Conservation (phyloP, 2,888 invertebrate genomes). For the Meta bourneti region DNA sequence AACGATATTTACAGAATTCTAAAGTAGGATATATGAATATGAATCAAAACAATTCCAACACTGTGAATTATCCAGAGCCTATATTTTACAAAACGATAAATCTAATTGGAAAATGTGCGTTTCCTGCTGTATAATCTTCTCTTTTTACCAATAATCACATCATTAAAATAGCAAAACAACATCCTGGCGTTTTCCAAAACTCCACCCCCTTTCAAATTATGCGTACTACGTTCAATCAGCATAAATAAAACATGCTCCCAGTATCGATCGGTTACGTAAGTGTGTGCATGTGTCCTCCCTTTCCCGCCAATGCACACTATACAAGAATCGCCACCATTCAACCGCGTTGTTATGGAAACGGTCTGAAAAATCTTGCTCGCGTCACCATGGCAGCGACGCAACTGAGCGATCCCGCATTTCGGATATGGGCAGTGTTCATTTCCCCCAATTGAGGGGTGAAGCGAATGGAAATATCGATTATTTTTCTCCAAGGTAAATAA, state of each 20-base stretch:
- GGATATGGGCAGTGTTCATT: slow-evolving; percentile 47
- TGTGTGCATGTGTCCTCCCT: not conserved
- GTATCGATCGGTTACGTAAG: slow-evolving; percentile 21
- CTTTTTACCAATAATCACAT: too few relatives aligned
- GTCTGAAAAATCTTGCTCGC: slow-evolving; percentile 38
- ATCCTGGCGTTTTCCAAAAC: not conserved
- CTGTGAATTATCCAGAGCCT: too few relatives aligned
- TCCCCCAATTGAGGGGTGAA: slow-evolving; percentile 9
- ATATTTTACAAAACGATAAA: too few relatives aligned
- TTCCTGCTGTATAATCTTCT: too few relatives aligned
- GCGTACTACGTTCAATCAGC: slow-evolving; percentile 3
- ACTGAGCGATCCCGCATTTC: slow-evolving; percentile 43
- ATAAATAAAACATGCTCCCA: not conserved
- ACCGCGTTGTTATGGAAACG: slow-evolving; percentile 28
- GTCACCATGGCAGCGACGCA: slow-evolving; percentile 36
- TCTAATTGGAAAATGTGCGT: too few relatives aligned
- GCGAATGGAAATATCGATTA: slow-evolving; percentile 11
- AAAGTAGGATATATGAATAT: too few relatives aligned
- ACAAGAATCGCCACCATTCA: slow-evolving; percentile 46
- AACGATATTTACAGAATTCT: too few relatives aligned
- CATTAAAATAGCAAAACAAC: too few relatives aligned
- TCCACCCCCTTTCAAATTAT: slow-evolving; percentile 14
- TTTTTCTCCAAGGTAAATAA: slow-evolving; percentile 31
- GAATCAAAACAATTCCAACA: too few relatives aligned
- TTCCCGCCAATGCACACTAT: not conserved